Percentiles rank a stretch among this genome's conserved stretches.
Conservation (phyloP, 2,113 vertebrate species). For the Odobenus rosmarus region DNA sequence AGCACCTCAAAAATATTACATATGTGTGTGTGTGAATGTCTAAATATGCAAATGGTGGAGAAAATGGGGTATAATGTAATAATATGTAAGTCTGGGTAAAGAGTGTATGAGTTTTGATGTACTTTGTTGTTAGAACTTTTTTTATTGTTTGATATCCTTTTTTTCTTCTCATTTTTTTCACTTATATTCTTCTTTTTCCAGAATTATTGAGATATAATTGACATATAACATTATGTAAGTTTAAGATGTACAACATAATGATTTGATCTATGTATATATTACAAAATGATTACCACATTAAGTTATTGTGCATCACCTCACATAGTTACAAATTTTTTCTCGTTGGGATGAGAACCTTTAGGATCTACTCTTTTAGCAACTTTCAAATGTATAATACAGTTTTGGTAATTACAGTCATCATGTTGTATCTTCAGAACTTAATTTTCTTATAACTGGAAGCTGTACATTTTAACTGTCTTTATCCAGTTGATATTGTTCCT, state of each 20-base stretch:
- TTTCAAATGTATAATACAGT: background rate
- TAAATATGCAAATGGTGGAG: background rate
- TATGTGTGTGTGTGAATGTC: background rate
- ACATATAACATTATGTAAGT: background rate
- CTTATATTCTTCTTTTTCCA: background rate
- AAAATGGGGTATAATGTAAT: background rate
- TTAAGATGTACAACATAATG: background rate
- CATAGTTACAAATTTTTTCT: background rate
- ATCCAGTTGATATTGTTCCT: background rate
- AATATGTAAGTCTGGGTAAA: background rate
- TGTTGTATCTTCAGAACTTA: background rate
- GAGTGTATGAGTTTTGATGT: background rate
- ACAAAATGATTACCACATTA: background rate
- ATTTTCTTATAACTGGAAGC: background rate
- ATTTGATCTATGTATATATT: background rate
- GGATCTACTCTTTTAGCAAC: background rate
- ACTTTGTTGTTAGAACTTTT: background rate
- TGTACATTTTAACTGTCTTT: background rate
- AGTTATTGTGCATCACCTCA: background rate
- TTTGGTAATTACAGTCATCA: background rate
- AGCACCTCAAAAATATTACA: background rate
- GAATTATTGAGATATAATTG: background rate
- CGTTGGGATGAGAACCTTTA: background rate
- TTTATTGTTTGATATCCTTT: background rate
- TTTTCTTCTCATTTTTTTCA: background rate